Conservation (phyloP, 2,797 vertebrate genomes). For the Aythya fuligula region DNA sequence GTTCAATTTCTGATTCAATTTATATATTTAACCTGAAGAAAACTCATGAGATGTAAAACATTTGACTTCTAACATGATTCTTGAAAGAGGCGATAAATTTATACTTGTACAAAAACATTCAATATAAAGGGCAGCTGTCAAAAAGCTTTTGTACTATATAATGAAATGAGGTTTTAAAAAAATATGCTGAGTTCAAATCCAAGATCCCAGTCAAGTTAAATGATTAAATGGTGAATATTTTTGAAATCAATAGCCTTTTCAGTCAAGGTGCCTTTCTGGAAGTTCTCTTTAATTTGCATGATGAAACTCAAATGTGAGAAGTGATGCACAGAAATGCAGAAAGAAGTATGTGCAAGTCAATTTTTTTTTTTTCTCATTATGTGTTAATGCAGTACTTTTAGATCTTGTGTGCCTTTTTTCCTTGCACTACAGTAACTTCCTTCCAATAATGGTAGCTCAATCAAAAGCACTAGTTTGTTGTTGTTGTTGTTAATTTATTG, state of each 20-base stretch:
- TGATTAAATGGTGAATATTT: background rate
- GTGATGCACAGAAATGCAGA: background rate
- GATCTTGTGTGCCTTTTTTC: background rate
- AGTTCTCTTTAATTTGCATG: background rate
- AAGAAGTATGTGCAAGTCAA: fast-evolving
- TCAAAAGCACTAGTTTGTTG: background rate
- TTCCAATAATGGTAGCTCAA: background rate
- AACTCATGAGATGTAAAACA: background rate
- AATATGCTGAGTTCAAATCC: background rate
- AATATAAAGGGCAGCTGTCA: background rate
- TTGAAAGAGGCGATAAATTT: background rate
- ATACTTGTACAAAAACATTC: background rate
- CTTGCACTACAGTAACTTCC: background rate
- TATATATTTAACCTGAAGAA: constrained; percentile 14
- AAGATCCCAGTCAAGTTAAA: background rate
- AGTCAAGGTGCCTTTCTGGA: background rate
- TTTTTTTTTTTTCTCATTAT: background rate
- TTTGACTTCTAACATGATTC: background rate
- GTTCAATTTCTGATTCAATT: background rate
- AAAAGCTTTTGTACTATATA: background rate
- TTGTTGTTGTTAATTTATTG: background rate
- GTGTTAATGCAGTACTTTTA: background rate
- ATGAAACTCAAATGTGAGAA: background rate
- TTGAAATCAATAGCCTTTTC: background rate
- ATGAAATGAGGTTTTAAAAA: background rate